Evolutionary conservation across 2,113 vertebrate genomes (phyloP).

Genomic region (Chaetodon auriga): DNA sequence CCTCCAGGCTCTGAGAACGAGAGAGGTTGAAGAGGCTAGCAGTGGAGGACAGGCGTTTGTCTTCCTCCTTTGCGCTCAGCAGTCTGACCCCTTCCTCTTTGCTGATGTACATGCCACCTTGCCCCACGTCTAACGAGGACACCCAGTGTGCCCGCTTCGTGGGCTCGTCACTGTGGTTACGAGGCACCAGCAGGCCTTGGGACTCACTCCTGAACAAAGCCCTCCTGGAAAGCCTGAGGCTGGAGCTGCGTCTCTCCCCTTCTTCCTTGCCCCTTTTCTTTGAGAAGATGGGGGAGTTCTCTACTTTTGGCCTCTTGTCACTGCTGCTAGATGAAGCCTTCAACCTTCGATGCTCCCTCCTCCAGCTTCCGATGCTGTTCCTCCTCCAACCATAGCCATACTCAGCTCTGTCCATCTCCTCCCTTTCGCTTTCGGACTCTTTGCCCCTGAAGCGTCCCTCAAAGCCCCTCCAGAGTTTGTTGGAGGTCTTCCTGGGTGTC

Average conservation of each 20-base stretch:
- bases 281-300: slow-evolving; percentile 72
- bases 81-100: slow-evolving; percentile 70
- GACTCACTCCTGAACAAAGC: slow-evolving; percentile 84
- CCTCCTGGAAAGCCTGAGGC: slow-evolving; percentile 80
- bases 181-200: slow-evolving; percentile 82
- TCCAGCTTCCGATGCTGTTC: slow-evolving; percentile 75
- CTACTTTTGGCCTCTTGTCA: slow-evolving; percentile 75
- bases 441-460: slow-evolving; percentile 81
- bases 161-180: slow-evolving; percentile 65
- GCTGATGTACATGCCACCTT: slow-evolving; percentile 55
- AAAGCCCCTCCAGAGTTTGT: slow-evolving; percentile 82
- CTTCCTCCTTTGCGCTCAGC: slow-evolving; percentile 72
- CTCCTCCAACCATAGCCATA: slow-evolving; percentile 78
- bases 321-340: slow-evolving; percentile 62
- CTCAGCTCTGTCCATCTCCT: slow-evolving; percentile 76
- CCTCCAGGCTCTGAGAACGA: slow-evolving; percentile 85
- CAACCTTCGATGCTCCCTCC: slow-evolving; percentile 69
- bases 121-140: slow-evolving; percentile 85
- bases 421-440: slow-evolving; percentile 72
- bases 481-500: slow-evolving; percentile 67
- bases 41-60: slow-evolving; percentile 83
- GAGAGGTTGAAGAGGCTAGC: slow-evolving; percentile 86
- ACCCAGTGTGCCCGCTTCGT: slow-evolving; percentile 81
- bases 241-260: slow-evolving; percentile 79
- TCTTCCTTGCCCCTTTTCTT: slow-evolving; percentile 76